phyloP scores from a whole-genome alignment of 2,113 vertebrate species.

The Perca schrenkii region DNA sequence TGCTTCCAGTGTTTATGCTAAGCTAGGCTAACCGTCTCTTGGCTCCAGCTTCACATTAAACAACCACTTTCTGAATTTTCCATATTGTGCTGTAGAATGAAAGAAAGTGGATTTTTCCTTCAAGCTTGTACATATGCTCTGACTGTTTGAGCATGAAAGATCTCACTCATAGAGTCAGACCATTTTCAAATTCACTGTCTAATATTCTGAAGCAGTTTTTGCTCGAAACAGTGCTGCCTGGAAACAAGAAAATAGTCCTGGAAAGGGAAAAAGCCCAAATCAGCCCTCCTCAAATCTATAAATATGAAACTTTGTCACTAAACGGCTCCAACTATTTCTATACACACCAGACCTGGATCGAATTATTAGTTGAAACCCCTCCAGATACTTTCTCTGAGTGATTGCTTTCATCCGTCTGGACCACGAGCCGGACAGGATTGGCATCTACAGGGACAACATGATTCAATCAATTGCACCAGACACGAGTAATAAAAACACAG shows the following conservation, averaged over 20 bases:
- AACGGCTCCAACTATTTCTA: constrained; percentile 39
- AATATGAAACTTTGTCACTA: constrained; percentile 51
- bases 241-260: neutral
- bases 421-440: neutral
- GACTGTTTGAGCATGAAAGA: neutral
- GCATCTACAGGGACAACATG: neutral
- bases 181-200: neutral
- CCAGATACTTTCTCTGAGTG: constrained; percentile 13
- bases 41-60: neutral
- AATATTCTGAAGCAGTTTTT: neutral
- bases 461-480: constrained; percentile 31
- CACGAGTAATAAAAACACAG: constrained; percentile 21
- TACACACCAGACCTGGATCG: constrained; percentile 53
- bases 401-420: constrained; percentile 44
- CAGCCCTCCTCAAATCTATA: neutral
- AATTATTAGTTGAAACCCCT: constrained; percentile 39
- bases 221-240: neutral
- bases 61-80: neutral
- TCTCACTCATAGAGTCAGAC: constrained; percentile 5
- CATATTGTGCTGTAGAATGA: neutral
- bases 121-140: neutral
- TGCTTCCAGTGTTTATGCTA: constrained; percentile 12
- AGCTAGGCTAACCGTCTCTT: neutral
- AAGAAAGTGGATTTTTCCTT: neutral
- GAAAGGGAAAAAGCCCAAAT: neutral